phyloP scores from a whole-genome alignment of 2,113 vertebrate genomes.

The Poeciliopsis occidentalis region DNA sequence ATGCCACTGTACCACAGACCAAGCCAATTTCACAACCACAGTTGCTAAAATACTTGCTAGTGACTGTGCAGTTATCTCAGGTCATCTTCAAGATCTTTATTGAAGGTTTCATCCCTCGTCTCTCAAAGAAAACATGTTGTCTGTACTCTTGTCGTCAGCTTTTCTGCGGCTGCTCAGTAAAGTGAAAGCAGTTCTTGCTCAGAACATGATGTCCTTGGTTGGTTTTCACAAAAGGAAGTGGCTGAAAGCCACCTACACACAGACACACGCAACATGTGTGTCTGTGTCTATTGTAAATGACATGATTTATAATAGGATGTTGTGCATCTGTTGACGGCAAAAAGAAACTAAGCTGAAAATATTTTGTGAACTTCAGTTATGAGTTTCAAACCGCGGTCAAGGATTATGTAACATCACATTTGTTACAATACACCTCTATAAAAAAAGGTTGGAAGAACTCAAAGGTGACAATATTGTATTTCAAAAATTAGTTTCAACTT shows the following conservation, averaged over 20 bases:
- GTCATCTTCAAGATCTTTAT: slow-evolving; percentile 25
- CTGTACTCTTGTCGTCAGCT: slow-evolving; percentile 36
- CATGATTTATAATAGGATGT: slow-evolving; percentile 27
- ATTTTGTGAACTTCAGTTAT: slow-evolving; percentile 4
- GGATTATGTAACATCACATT: not conserved
- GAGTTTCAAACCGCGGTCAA: not conserved
- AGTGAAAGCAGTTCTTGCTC: slow-evolving; percentile 68
- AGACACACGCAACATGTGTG: slow-evolving; percentile 14
- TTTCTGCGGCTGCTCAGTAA: slow-evolving; percentile 49
- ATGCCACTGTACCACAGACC: not conserved
- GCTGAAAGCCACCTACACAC: slow-evolving; percentile 61
- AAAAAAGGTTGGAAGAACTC: not conserved
- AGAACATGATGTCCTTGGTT: slow-evolving; percentile 75
- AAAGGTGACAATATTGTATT: not conserved
- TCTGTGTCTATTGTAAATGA: slow-evolving; percentile 5
- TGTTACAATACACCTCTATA: not conserved
- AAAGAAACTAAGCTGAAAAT: slow-evolving; percentile 24
- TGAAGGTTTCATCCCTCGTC: slow-evolving; percentile 2
- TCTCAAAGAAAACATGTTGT: slow-evolving; percentile 35
- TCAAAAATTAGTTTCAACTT: not conserved
- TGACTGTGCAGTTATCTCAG: slow-evolving; percentile 9
- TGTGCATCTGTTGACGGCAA: slow-evolving; percentile 25
- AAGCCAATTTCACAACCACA: slow-evolving; percentile 5
- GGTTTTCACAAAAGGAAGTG: slow-evolving; percentile 70
- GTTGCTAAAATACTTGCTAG: not conserved